Evolutionary conservation across 2,888 invertebrate genomes (phyloP).

Genomic region (Scaptomyza tumidula): DNA sequence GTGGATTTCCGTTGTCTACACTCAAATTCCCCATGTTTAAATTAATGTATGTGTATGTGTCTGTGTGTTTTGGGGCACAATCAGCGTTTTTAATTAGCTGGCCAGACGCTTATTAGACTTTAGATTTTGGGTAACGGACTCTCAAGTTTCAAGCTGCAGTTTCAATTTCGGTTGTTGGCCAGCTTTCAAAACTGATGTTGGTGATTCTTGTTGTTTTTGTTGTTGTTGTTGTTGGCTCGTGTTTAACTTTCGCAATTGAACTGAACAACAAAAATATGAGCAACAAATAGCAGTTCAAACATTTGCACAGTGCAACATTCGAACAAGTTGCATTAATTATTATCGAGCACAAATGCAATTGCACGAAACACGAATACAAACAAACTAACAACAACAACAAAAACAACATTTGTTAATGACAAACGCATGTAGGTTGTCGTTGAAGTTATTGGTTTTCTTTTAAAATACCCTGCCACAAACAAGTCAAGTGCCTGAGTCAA

Average conservation of each 20-base stretch:
- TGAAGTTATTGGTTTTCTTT: constrained; percentile 22
- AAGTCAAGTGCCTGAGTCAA: not conserved
- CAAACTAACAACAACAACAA: constrained; percentile 9
- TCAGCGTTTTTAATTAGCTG: constrained; percentile 64
- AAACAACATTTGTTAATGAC: constrained; percentile 61
- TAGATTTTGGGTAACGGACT: constrained; percentile 48
- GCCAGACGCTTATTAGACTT: constrained; percentile 72
- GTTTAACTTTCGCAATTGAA: constrained; percentile 29
- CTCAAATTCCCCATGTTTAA: constrained; percentile 14
- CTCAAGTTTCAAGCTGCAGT: constrained; percentile 52
- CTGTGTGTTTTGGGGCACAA: constrained; percentile 43
- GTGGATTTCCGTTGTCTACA: constrained; percentile 25
- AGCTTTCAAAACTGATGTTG: constrained; percentile 4
- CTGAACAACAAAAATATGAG: constrained; percentile 24
- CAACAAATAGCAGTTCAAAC: constrained; percentile 48
- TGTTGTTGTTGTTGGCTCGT: constrained; percentile 10
- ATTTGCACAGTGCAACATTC: constrained; percentile 56
- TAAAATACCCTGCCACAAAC: constrained; percentile 17
- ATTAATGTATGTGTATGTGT: constrained; percentile 17
- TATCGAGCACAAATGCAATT: constrained; percentile 54
- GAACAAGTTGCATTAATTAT: constrained; percentile 70
- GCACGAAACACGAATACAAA: constrained; percentile 58
- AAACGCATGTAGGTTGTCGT: constrained; percentile 58
- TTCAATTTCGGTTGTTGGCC: constrained; percentile 16
- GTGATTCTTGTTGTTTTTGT: constrained; percentile 6